Percentiles rank a stretch among this genome's conserved stretches.
Evolutionary conservation across 92 coral and sea anemone genomes (phyloP).

Genomic region (Virgularia gustaviana): DNA sequence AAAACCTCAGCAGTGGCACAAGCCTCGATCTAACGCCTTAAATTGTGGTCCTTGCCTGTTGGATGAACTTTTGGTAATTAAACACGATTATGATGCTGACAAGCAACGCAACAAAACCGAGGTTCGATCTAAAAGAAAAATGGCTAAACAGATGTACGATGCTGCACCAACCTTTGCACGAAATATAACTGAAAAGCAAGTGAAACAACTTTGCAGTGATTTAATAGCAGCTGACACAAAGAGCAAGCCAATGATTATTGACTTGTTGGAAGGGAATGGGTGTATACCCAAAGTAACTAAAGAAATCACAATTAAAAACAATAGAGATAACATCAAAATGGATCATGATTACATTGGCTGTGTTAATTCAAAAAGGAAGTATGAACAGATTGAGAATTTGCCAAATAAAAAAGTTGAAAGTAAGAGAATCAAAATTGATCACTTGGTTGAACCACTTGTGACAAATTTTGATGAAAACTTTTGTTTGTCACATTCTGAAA

Average conservation of each 20-base stretch:
- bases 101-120: conserved; percentile 25
- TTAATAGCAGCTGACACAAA: conserved; percentile 15
- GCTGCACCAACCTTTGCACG: conserved; percentile 46
- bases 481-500: conserved; percentile 36
- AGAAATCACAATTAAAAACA: no score
- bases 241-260: no score
- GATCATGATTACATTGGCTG: no score
- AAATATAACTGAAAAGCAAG: conserved; percentile 37
- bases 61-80: conserved; percentile 31
- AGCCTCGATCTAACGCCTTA: conserved; percentile 22
- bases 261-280: no score
- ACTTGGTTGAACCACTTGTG: conserved; percentile 34
- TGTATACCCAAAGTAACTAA: no score
- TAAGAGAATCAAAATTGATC: conserved; percentile 17
- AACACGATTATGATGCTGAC: conserved; percentile 51
- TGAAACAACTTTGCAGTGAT: conserved; percentile 16
- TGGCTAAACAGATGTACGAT: conserved; percentile 21
- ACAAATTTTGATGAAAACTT: conserved; percentile 20
- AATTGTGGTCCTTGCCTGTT: conserved; percentile 8
- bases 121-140: conserved; percentile 29
- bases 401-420: no score
- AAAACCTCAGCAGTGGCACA: conserved; percentile 55
- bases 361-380: no score
- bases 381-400: no score
- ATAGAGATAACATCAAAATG: no score